Evolutionary conservation across 2,113 vertebrate species (phyloP), one percentile per base, ranked within the genome.

Genomic region (Oxyruncus cristatus): DNA sequence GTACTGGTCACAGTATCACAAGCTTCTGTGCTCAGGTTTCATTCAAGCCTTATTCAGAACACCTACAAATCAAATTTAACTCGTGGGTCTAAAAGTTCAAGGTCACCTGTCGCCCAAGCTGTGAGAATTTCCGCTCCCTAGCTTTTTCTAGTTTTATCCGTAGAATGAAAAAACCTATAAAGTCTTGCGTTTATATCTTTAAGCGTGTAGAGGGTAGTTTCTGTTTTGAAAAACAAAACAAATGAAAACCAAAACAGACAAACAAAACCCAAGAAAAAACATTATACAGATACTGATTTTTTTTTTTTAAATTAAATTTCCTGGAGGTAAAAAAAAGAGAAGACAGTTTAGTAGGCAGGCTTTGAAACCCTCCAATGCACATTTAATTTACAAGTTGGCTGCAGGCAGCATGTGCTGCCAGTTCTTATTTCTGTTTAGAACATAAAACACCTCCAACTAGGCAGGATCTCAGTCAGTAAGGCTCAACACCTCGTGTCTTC

Each of bases 131-230:
- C 14, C 52, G 8, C 17, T 83, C n/a, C 33, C 14, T 13, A 12
- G 9, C 6, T 27, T 44, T 30, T 47, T 65, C 30, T 52, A 18
- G 6, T 39, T 88, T 68, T 62, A 49, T 46, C 32, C 52, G 81
- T 9, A 35, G 14, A 71, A 11, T 28, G 22, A 56, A 77, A 85
- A 82, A 23, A 20, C 15, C 26, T 71, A 9, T 6, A 3, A 44
- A 76, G 6, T 5, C 5, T 80, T 21, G 23, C 0, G 0, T 65
- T 77, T 35, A 9, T 52, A 77, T 4, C 24, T 59, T 33, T 14
- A 14, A 21, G 20, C 11, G 37, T 0, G 0, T 5, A 39, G 3
- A 39, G 4, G n/a, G 2, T 19, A 30, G 16, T 32, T 23, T 11
- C 14, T 47, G 14, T 21, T 63, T 75, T 72, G 17, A 46, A 12